Evolutionary conservation across 2,113 vertebrate species (phyloP).

Genomic region (Elachura formosa): DNA sequence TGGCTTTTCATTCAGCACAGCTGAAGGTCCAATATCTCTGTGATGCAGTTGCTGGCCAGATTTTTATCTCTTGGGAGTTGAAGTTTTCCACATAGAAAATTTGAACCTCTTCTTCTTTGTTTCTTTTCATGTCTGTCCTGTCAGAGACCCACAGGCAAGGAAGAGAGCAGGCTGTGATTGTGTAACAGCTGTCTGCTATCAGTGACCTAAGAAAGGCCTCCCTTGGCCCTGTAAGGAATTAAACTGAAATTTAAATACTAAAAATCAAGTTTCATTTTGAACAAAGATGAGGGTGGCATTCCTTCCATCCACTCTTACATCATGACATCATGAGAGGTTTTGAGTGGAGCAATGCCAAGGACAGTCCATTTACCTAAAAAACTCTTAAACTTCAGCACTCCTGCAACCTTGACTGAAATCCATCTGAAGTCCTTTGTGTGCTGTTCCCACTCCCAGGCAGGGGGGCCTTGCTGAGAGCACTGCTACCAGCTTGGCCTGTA

Average conservation of each 20-base stretch:
- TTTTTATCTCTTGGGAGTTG: background rate
- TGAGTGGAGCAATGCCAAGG: background rate
- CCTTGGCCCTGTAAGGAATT: background rate
- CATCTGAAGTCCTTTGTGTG: rapidly evolving
- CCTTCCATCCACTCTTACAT: background rate
- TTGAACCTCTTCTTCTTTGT: background rate
- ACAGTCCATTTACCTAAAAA: background rate
- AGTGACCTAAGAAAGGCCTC: background rate
- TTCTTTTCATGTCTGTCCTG: background rate
- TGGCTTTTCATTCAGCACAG: background rate
- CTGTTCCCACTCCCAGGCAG: background rate
- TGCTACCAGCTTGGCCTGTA: rapidly evolving
- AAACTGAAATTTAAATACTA: background rate
- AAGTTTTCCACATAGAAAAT: background rate
- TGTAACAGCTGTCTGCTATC: background rate
- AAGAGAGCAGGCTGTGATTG: background rate
- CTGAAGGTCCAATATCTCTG: background rate
- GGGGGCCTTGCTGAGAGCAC: background rate
- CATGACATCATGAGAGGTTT: background rate
- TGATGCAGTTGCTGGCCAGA: background rate
- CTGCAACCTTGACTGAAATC: background rate
- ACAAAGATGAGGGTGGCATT: background rate
- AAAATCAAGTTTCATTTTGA: background rate
- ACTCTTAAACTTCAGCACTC: background rate
- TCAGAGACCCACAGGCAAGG: background rate